Evolutionary conservation across 2,888 invertebrate genomes (phyloP), one percentile per base, ranked within the genome.

Genomic region (Teinopalpus imperialis): DNA sequence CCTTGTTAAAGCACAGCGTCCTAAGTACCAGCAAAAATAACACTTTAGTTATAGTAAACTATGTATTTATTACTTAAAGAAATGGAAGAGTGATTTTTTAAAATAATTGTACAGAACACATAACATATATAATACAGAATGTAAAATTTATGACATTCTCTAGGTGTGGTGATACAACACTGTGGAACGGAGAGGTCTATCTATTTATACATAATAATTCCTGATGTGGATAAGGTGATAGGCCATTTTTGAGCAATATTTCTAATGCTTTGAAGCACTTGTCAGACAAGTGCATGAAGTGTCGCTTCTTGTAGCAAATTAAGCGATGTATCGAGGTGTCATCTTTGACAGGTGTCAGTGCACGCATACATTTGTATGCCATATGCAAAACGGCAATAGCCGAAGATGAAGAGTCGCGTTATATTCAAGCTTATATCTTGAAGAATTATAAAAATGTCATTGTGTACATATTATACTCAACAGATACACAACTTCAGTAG

Each of bases 281-380:
- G 87, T 87, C 68, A 82, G 69, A 87, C 87, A 82, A 83, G 87
- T 69, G 80, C 81, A 75, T 77, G 79, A 76, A 74, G 77, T 81
- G 65, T 63, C 58, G 69, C 70, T 72, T 73, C 72, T 68, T 57
- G 52, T 76, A 72, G 67, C 63, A 74, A 67, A 64, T 66, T 74
- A 78, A 79, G 77, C 45, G 49, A 34, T 34, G 43, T 8, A 42
- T 20, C 29, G 16, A 10, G 8, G 6, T 20, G 20, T 30, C 12
- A 20, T 6, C 1, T 30, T 12, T 18, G 29, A 20, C 29, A 21
- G 8, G 1, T 27, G 20, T 21, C 8, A 10, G 8, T 29, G 24
- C 7, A 16, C 30, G 31, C 20, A 47, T 50, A 44, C 36, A 43
- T 26, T 3, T 8, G 26, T 1, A 16, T 16, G 16, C 2, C 16